phyloP scores from a whole-genome alignment of 2,797 vertebrate species.

The Enteromius paludinosus region DNA sequence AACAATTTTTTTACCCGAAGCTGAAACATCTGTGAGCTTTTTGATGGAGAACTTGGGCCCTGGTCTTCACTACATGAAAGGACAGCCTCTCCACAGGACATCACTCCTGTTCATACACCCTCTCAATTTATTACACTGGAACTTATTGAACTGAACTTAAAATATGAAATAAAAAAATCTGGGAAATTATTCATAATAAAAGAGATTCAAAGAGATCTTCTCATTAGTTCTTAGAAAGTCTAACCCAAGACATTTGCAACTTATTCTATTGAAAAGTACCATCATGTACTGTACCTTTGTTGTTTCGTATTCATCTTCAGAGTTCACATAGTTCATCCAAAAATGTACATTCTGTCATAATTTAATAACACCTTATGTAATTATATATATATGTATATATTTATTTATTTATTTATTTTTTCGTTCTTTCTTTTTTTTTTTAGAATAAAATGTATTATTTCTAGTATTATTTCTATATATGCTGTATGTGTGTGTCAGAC shows the following conservation, averaged over 20 bases:
- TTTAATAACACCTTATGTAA: background rate
- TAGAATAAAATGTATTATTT: background rate
- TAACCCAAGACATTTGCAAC: background rate
- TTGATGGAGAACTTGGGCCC: conserved; percentile 15
- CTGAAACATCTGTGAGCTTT: conserved; percentile 11
- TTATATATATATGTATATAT: no score
- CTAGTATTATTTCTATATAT: no score
- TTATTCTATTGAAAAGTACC: background rate
- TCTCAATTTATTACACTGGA: background rate
- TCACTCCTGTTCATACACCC: conserved; percentile 1
- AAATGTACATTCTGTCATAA: background rate
- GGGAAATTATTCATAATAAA: conserved; percentile 16
- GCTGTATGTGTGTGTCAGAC: no score
- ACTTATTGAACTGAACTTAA: background rate
- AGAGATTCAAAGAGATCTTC: conserved; percentile 6
- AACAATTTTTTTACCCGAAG: background rate
- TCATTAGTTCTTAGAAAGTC: background rate
- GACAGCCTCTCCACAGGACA: background rate
- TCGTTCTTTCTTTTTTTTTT: background rate
- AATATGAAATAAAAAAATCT: conserved; percentile 10
- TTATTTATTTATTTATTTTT: no score
- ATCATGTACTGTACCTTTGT: background rate
- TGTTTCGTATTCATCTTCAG: background rate
- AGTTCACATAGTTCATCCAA: background rate
- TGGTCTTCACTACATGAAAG: conserved; percentile 37